Base-by-base conservation (phyloP, 2,888 invertebrate genomes). In the Callimorpha dominula region DNA sequence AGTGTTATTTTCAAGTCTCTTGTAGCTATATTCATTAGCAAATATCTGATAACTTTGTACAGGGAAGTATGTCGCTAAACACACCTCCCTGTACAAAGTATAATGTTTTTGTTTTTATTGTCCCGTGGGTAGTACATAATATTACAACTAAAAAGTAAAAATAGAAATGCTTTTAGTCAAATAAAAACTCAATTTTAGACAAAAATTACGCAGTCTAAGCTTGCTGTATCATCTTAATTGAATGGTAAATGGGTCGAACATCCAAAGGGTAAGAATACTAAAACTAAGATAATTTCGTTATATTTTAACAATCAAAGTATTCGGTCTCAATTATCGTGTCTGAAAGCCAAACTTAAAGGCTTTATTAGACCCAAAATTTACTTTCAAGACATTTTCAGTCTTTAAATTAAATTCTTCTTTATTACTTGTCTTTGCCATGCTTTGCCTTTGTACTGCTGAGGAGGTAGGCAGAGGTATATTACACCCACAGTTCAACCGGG, bases 281-380 rank as follows among this genome's bases (percentile, higher is more conserved):
- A 46, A 68, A 14, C 15, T 62, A 40, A 50, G 40, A 63, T 40
- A 63, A 69, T 31, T 20, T 42, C 20, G 4, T 40, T 66, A 50
- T 17, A 40, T 46, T 62, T 50, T 60, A 62, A 62, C 62, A 40
- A 69, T 69, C 63, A 46, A 31, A 68, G 46, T 43, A 46, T 60
- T 63, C 15, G 17, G 43, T 5, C n/a, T 64, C 43, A 68, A 46
- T 57, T 60, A 68, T 49, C 43, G 31, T 43, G 6, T 65, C 49
- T 49, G 54, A 12, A 14, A n/a, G 40, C 52, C 7, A 43, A n/a
- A 11, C 43, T 43, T 54, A 40, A 43, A 43, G 42, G n/a, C n/a
- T 67, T 67, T 11, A 42, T 42, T n/a, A 60, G 46, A 46, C 57
- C 8, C 7, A 8, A 62, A 66, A 43, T 49, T 67, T 42, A 50